Conservation (phyloP, 1,140 invertebrate genomes). For the Pseudobourletiella spinata region DNA sequence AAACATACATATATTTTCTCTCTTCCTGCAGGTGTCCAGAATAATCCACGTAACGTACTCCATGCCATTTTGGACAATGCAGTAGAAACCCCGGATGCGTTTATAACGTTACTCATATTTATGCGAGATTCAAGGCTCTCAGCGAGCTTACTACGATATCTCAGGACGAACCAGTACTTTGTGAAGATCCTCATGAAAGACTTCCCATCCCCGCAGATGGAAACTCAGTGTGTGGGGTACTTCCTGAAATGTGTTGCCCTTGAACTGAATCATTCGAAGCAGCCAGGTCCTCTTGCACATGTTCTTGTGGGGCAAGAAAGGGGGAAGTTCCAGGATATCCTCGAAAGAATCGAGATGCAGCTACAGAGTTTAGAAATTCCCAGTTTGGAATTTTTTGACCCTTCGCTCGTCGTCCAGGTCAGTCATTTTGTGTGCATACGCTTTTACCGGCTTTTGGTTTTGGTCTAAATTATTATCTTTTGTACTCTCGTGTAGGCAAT, state of each 20-base stretch:
- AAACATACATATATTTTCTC: no score
- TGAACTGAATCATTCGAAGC: conserved; percentile 16
- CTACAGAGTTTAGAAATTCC: conserved; percentile 14
- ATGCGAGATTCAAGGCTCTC: conserved; percentile 14
- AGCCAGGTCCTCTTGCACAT: neutral
- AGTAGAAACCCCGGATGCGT: conserved; percentile 6
- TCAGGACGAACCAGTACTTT: conserved; percentile 24
- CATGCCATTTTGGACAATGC: conserved; percentile 28
- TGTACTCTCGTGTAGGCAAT: conserved; percentile 8
- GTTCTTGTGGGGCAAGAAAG: conserved; percentile 8
- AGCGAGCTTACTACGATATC: conserved; percentile 13
- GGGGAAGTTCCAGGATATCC: conserved; percentile 19
- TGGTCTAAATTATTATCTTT: neutral
- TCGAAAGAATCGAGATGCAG: conserved; percentile 17
- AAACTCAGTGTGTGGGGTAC: conserved; percentile 10
- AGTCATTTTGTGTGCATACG: no score
- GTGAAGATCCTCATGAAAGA: conserved; percentile 5
- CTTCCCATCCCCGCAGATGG: neutral
- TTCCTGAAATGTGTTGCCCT: conserved; percentile 31
- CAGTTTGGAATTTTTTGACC: conserved; percentile 3
- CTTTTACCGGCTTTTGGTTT: no score
- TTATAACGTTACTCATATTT: conserved; percentile 21
- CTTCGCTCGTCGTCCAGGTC: neutral
- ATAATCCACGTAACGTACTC: conserved; percentile 19
- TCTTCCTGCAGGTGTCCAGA: conserved; percentile 21